A percentile compares a stretch with the other conserved stretches of the same genome.
Evolutionary conservation across 2,888 invertebrate genomes (phyloP).

Genomic region (Papilio elwesi): DNA sequence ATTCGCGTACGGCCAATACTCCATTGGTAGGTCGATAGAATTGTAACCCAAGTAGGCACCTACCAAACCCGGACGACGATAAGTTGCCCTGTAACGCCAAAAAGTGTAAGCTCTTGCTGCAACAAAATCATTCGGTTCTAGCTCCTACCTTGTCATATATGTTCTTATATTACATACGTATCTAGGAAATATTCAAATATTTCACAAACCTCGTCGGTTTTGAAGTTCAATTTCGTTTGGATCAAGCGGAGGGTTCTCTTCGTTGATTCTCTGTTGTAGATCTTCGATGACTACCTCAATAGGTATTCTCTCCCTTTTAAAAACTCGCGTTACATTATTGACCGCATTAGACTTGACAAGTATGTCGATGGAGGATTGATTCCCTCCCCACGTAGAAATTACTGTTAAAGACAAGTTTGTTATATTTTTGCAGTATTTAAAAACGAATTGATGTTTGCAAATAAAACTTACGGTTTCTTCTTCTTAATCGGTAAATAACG

Average conservation of each 20-base stretch:
- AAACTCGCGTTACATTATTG: conserved; percentile 84
- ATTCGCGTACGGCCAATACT: conserved; percentile 85
- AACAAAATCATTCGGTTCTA: conserved; percentile 70
- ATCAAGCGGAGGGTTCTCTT: conserved; percentile 89
- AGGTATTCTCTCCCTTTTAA: conserved; percentile 86
- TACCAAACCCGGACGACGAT: conserved; percentile 71
- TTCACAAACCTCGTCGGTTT: conserved; percentile 86
- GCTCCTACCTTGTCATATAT: conserved; percentile 28
- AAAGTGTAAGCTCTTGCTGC: conserved; percentile 84
- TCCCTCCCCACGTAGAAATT: conserved; percentile 87
- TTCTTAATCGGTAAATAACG: conserved; percentile 62
- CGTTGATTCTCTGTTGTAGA: conserved; percentile 90
- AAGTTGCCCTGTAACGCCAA: conserved; percentile 83
- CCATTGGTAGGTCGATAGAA: conserved; percentile 82
- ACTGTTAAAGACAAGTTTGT: conserved; percentile 67
- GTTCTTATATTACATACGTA: conserved; percentile 24
- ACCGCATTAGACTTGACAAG: conserved; percentile 88
- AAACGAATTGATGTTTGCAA: background rate
- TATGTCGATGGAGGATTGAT: conserved; percentile 86
- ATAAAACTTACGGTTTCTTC: conserved; percentile 68
- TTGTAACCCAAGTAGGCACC: conserved; percentile 82
- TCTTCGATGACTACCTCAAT: conserved; percentile 90
- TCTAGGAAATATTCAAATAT: background rate
- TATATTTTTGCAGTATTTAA: background rate
- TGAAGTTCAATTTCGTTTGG: conserved; percentile 87